Evolutionary conservation across 2,888 invertebrate genomes (phyloP), one percentile per base, ranked within the genome.

Genomic region (Phortica okadai): DNA sequence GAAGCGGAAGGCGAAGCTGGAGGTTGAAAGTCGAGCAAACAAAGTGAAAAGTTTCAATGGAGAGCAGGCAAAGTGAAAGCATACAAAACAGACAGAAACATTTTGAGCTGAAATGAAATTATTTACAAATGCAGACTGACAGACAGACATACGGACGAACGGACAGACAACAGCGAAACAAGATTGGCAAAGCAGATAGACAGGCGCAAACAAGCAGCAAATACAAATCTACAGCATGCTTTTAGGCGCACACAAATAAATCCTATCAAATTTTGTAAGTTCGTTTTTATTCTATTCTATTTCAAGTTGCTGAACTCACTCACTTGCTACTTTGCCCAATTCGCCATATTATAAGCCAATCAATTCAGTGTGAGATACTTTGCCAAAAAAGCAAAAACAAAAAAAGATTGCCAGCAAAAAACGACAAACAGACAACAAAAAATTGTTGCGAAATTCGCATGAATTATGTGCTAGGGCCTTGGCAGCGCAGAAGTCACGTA

Each of bases 321-420:
- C 58, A 59, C n/a, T 59, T 59, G 21, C 16, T 6, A 6, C n/a
- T 54, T 10, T n/a, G 59, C 59, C 56, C 59, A 76, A 82, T 81
- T 79, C 79, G 76, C 44, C 67, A 59, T 76, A 83, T 82, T 86
- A 86, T 85, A 85, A 85, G 87, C 85, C 85, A 86, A 85, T 85
- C 85, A 85, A 86, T 85, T 85, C 87, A 84, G 85, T 85, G 85
- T 85, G 84, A 82, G 85, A 83, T 86, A 85, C 50, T 50, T 50
- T 50, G 50, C 50, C 50, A 50, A 50, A 14, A 66, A 42, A 1
- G 66, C n/a, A 62, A 74, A 75, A 75, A 78, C 76, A 76, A 80
- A 78, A 67, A 45, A 66, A 41, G 21, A 44, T 59, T 58, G 74
- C n/a, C 2, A 62, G 8, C 16, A 62, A 21, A 16, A 11, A 21